Evolutionary conservation across 2,888 invertebrate genomes (phyloP).

Genomic region (Scaptomyza caliginosa): DNA sequence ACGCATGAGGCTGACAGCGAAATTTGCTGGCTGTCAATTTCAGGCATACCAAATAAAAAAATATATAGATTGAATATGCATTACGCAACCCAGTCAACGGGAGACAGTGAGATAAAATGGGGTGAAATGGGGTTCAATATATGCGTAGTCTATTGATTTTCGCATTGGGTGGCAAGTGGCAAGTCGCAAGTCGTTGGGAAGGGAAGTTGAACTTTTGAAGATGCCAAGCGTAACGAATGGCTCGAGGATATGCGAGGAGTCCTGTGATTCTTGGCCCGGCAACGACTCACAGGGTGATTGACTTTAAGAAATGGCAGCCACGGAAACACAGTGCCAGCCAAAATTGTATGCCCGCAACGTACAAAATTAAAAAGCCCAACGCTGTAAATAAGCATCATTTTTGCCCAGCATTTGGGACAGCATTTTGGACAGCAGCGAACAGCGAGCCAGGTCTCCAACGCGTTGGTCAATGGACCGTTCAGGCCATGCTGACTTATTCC

Average conservation of each 20-base stretch:
- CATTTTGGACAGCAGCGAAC: constrained; percentile 25
- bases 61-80: constrained; percentile 69
- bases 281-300: constrained; percentile 48
- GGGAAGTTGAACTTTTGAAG: background rate
- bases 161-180: constrained; percentile 20
- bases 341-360: constrained; percentile 62
- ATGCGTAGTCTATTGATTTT: constrained; percentile 53
- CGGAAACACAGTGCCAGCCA: background rate
- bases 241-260: constrained; percentile 31
- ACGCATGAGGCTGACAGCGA: constrained; percentile 66
- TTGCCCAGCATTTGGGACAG: constrained; percentile 14
- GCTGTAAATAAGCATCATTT: constrained; percentile 68
- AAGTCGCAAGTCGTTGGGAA: constrained; percentile 32
- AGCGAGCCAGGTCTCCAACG: constrained; percentile 1
- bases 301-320: constrained; percentile 52
- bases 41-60: constrained; percentile 45
- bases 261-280: constrained; percentile 39
- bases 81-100: constrained; percentile 32
- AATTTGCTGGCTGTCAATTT: constrained; percentile 73
- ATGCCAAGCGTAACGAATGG: constrained; percentile 12
- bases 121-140: constrained; percentile 51
- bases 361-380: constrained; percentile 68
- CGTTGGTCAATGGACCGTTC: constrained; percentile 74
- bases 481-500: constrained; percentile 65
- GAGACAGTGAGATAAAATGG: constrained; percentile 19